Evolutionary conservation across 2,797 vertebrate genomes (phyloP), one percentile per base, ranked within the genome.

Genomic region (Selene dorsalis): DNA sequence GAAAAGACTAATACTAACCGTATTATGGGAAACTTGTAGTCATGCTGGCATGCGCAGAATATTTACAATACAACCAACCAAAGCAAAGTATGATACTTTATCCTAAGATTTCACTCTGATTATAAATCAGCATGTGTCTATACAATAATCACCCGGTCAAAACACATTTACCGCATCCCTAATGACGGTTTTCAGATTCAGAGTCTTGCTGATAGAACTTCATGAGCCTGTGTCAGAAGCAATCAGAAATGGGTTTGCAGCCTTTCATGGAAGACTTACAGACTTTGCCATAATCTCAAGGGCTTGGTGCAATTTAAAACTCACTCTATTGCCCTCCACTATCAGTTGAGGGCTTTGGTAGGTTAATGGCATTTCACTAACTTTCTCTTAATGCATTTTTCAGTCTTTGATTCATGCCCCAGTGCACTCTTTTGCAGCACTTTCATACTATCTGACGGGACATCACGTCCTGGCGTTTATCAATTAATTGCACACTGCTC

Each of bases 341-440:
- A 91, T 93, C 91, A 91, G 90, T 79, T 47, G 88, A 92, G 91
- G 92, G 91, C 92, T 92, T 92, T 87, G 87, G 83, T 92, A 93
- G 92, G 93, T 94, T 94, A 94, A 94, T 94, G 92, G 90, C 85
- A 90, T 92, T 94, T 93, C 78, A 72, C 91, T 91, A 93, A 94
- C 90, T 94, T 92, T 91, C 83, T 89, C 91, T 91, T 93, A 91
- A 93, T 93, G 87, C 88, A 89, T 91, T 91, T 88, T 90, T 84
- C 83, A 88, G 87, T 87, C 90, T 92, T 91, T 91, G 91, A 93
- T 91, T 92, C 90, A 93, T 76, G 85, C 92, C 89, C 85, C 89
- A 86, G 65, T 88, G 90, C 90, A 75, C 90, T 83, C 89, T 85
- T 89, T 90, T 87, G 87, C 85, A 77, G 90, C 84, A 76, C 89